Evolutionary conservation across 1,140 invertebrate species (phyloP), one percentile per base, ranked within the genome.

Genomic region (Protaetia brevitarsis): DNA sequence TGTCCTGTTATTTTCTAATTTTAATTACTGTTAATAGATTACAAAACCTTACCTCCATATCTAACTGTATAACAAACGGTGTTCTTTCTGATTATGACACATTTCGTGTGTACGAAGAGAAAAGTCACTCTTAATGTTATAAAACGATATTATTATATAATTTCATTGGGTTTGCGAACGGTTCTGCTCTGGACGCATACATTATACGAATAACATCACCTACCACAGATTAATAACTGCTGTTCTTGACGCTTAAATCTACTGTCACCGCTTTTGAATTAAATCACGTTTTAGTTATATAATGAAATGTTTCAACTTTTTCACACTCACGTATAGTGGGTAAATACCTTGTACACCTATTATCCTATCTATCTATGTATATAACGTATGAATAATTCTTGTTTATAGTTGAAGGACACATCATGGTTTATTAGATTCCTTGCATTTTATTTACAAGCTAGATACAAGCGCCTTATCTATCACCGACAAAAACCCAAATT

Each of bases 201-300:
- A 45, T 45, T 2, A 8, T 21, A 1, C 23, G 16, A 23, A 13
- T 37, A 16, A 11, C 34, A 37, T 16, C 34, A 16, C 16, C 16
- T 37, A 11, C n/a, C 34, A 13, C 16, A 37, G 16, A 13, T 13
- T 37, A 37, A 11, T 37, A 37, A 37, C 34, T 16, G 34, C 16
- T 37, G 34, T 16, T 37, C 16, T 37, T 37, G 16, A 37, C 10
- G 3, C n/a, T n/a, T 37, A 37, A 37, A 10, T 11, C 10, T 37
- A 37, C 34, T 37, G 34, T 37, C 34, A 45, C 41, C 41, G 41
- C 23, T 45, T 16, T 45, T 16, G 41, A 45, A 45, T 45, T 45
- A 21, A 45, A 45, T 45, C 41, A 45, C 41, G 41, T 45, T 45
- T 45, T 45, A 45, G 41, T 45, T 45, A 45, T 45, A 45, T 45